phyloP scores from a whole-genome alignment of 2,797 vertebrate species.

The Anolis apletophallus region DNA sequence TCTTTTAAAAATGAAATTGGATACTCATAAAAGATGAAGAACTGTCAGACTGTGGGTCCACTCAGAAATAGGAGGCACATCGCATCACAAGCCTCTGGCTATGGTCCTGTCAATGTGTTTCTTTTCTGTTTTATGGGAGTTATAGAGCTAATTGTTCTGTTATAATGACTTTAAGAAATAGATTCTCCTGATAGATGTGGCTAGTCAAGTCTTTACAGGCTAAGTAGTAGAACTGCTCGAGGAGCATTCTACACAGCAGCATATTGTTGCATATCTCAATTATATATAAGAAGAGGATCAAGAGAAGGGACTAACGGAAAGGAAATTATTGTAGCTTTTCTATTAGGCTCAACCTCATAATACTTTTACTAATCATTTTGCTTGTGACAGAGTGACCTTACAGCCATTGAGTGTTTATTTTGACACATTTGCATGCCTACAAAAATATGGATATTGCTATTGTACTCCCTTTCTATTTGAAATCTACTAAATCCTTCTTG shows the following conservation, averaged over 20 bases:
- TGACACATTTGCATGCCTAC: background rate
- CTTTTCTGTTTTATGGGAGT: background rate
- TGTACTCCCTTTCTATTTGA: background rate
- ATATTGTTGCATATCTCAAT: background rate
- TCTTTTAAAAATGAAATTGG: constrained; percentile 16
- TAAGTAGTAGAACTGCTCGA: background rate
- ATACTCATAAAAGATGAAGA: constrained; percentile 19
- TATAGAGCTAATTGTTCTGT: background rate
- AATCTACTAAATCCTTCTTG: background rate
- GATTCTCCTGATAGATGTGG: background rate
- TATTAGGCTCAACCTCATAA: background rate
- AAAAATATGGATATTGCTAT: background rate
- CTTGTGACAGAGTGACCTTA: no score
- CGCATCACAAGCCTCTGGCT: constrained; percentile 5
- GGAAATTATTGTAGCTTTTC: background rate
- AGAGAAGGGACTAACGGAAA: background rate
- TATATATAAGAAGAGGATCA: background rate
- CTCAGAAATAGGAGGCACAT: background rate
- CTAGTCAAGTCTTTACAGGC: background rate
- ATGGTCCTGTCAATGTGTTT: background rate
- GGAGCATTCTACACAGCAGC: background rate
- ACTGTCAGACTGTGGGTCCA: constrained; percentile 21
- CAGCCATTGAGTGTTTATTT: background rate
- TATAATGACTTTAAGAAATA: background rate
- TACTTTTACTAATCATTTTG: background rate